A percentile compares a stretch with the other conserved stretches of the same genome.
Evolutionary conservation across 1,140 invertebrate species (phyloP).

Genomic region (Araneus ventricosus): DNA sequence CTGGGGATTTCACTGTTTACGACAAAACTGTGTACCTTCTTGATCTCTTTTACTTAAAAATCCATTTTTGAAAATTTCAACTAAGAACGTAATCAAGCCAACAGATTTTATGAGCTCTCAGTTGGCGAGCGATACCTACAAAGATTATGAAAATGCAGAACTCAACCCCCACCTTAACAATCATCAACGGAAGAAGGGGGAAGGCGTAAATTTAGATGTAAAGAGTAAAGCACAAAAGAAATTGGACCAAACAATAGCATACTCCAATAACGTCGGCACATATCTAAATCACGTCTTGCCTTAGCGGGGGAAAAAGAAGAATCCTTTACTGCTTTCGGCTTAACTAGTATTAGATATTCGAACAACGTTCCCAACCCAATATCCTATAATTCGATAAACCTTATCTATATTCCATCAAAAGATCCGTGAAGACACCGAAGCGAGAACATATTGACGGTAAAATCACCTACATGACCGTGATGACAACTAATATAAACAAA

Average conservation of each 20-base stretch:
- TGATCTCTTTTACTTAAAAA: too few relatives aligned
- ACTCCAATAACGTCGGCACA: background rate
- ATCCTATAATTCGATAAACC: conserved; percentile 7
- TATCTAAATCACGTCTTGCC: background rate
- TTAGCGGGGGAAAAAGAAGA: background rate
- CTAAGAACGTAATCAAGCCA: too few relatives aligned
- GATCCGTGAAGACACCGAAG: background rate
- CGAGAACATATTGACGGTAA: background rate
- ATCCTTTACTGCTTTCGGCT: background rate
- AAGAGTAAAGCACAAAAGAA: background rate
- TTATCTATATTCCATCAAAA: background rate
- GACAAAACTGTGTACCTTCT: too few relatives aligned
- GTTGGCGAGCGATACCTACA: too few relatives aligned
- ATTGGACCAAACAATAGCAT: background rate
- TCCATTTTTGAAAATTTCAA: too few relatives aligned
- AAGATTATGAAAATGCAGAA: too few relatives aligned
- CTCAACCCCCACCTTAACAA: too few relatives aligned
- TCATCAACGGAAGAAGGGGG: too few relatives aligned
- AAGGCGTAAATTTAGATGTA: background rate
- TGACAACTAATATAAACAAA: background rate
- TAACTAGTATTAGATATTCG: background rate
- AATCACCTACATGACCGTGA: background rate
- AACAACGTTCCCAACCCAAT: background rate
- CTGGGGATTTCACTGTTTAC: too few relatives aligned
- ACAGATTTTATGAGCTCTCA: too few relatives aligned